These are phyloP conservation scores for Rhodophaea formosa DNA, from an alignment of 2,888 invertebrate genomes.

Conservation along the genomic window DNA sequence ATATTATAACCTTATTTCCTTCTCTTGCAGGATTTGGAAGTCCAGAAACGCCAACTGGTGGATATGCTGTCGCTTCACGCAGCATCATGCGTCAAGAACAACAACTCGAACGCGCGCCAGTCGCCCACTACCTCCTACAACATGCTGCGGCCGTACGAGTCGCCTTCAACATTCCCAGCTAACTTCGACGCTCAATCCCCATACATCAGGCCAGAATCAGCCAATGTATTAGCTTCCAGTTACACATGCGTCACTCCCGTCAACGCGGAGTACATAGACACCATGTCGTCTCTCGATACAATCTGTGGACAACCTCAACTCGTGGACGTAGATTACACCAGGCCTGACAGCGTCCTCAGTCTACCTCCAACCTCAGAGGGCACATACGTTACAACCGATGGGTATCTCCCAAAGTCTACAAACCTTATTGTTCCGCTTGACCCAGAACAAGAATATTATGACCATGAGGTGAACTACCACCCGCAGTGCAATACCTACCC, in stretches of 20 bases:
- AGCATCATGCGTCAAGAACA: slow-evolving; percentile 84
- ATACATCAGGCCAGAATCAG: slow-evolving; percentile 76
- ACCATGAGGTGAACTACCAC: slow-evolving; percentile 77
- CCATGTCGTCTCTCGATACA: slow-evolving; percentile 63
- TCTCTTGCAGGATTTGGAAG: slow-evolving; percentile 85
- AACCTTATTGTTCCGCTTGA: slow-evolving; percentile 78
- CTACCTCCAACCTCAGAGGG: slow-evolving; percentile 57
- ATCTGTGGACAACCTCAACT: slow-evolving; percentile 63
- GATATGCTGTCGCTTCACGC: slow-evolving; percentile 90
- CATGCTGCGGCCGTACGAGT: slow-evolving; percentile 69
- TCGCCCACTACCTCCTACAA: slow-evolving; percentile 70
- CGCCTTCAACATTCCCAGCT: slow-evolving; percentile 68
- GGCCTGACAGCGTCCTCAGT: slow-evolving; percentile 73
- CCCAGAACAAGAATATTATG: slow-evolving; percentile 76
- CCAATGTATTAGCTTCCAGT: slow-evolving; percentile 74
- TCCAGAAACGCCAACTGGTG: slow-evolving; percentile 87
- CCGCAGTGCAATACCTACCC: slow-evolving; percentile 82
- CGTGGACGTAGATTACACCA: slow-evolving; percentile 63
- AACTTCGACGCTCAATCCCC: slow-evolving; percentile 72
- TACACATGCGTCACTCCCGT: slow-evolving; percentile 69
- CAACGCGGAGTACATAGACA: slow-evolving; percentile 67
- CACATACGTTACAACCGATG: slow-evolving; percentile 64
- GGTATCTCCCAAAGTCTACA: slow-evolving; percentile 68
- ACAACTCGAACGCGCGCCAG: slow-evolving; percentile 58
- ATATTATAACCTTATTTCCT: not conserved